Conservation (phyloP, 1,140 invertebrate genomes). For the Eurosta solidaginis region DNA sequence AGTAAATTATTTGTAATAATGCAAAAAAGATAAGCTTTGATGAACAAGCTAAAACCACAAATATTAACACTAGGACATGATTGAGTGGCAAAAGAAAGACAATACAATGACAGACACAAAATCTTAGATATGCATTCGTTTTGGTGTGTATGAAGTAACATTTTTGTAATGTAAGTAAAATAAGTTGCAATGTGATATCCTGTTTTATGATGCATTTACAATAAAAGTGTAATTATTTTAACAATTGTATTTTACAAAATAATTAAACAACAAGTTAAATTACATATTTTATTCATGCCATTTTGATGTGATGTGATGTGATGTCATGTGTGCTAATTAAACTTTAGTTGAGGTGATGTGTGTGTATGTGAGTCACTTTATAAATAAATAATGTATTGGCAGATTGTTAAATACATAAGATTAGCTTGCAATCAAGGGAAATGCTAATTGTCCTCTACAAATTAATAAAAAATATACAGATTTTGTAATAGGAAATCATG, state of each 20-base stretch:
- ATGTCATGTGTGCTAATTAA: background rate
- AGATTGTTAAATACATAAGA: no score
- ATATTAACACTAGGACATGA: background rate
- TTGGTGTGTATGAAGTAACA: background rate
- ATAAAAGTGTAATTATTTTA: background rate
- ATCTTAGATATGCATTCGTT: background rate
- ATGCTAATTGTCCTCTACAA: no score
- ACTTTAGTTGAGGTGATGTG: no score
- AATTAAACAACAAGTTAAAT: conserved; percentile 1
- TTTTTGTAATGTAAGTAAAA: background rate
- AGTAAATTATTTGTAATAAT: conserved; percentile 14
- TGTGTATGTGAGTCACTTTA: no score
- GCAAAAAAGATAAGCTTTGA: background rate
- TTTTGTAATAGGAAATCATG: no score
- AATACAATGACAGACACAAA: background rate
- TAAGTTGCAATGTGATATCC: background rate
- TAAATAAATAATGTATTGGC: no score
- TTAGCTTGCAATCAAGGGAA: no score
- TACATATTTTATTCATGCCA: background rate
- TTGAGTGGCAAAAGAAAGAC: no score
- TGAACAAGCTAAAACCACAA: conserved; percentile 8
- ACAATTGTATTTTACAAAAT: background rate
- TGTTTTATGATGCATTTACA: background rate
- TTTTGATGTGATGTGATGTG: background rate
- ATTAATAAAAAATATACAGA: no score